Base-by-base conservation (phyloP, 2,888 invertebrate species). In the Nephrocerus scutellatus region DNA sequence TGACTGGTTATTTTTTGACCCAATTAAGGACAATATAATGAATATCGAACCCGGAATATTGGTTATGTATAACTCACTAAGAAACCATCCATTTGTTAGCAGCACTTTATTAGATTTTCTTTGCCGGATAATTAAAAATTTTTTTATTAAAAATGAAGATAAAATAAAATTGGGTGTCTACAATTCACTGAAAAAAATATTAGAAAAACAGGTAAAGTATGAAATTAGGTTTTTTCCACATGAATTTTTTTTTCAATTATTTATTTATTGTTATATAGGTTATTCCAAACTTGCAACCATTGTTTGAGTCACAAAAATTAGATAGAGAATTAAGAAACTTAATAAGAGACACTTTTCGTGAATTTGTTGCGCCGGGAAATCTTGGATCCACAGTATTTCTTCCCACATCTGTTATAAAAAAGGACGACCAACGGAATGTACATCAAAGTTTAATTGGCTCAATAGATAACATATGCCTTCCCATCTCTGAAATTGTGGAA, bases 281-380 rank as follows among this genome's bases (percentile, higher is more conserved):
- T 51, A 77, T 80, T 68, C 74, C 75, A 56, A 76, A 79, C 59
- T 75, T 80, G 52, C 75, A 75, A 59, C 76, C 79, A 7, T 63
- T 74, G 39, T 54, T 71, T 73, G 59, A 69, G 66, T 52, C 74
- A 62, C 73, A 74, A 6, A 79, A 79, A 54, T 58, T 82, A 42
- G 82, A 82, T 61, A 70, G 72, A 47, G 81, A 82, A 49, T 61
- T 82, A 39, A 68, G 76, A 44, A 76, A 77, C 44, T 82, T 91
- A 68, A 85, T 96, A 25, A 77, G 86, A 48, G 90, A 91, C 59
- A 88, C 86, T 25, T 96, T 96, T 62, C 82, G 84, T 56, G 93
- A 95, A 68, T 95, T 95, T 67, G 60, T 66, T 3, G 53, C 58
- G 5, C 52, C 55, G 13, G 49, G 57, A 10, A 45, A 47, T 38